Evolutionary conservation across 2,113 vertebrate genomes (phyloP), one percentile per base, ranked within the genome.

Genomic region (Ameiurus melas): DNA sequence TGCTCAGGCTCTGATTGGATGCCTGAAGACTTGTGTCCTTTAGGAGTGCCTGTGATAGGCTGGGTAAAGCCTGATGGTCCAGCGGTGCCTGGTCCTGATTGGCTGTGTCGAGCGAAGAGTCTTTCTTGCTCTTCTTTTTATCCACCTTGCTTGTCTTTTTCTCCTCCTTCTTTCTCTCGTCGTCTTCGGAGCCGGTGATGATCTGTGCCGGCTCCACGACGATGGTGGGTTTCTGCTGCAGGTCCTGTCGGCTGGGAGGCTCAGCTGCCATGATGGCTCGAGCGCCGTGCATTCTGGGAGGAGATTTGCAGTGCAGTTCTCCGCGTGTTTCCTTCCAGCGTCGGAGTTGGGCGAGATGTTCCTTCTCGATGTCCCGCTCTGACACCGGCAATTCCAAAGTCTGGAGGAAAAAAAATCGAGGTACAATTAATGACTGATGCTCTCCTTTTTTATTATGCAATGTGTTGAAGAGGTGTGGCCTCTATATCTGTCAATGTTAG

Each of bases 261-360:
- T 99, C 98, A 0, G 97, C 96, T 4, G 96, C 93, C 51, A 97
- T 97, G 94, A 99, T 98, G 88, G 98, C 98, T 91, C 97, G 97
- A 87, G 98, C 97, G 0, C 98, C 98, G 0, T 99, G 98, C 95
- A 99, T 96, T 92, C 98, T 96, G 2, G 97, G 96, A 25, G 96
- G 96, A 30, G 97, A 97, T 90, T 95, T 95, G 92, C 95, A 97
- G 93, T 94, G 95, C 78, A 98, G 95, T 90, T 99, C 97, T 58
- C 98, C 98, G 0, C 89, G 97, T 0, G 91, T 94, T 92, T 98
- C 97, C 90, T 97, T 96, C 98, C 98, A 99, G 91, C 94, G 96
- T 20, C 96, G 96, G 91, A 98, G 95, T 94, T 99, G 98, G 89
- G 96, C 92, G 8, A 96, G 94, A 92, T 99, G 97, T 77, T 99